These are phyloP conservation scores for Agrypnus murinus DNA, from an alignment of 2,888 invertebrate species.

Conservation along the genomic window DNA sequence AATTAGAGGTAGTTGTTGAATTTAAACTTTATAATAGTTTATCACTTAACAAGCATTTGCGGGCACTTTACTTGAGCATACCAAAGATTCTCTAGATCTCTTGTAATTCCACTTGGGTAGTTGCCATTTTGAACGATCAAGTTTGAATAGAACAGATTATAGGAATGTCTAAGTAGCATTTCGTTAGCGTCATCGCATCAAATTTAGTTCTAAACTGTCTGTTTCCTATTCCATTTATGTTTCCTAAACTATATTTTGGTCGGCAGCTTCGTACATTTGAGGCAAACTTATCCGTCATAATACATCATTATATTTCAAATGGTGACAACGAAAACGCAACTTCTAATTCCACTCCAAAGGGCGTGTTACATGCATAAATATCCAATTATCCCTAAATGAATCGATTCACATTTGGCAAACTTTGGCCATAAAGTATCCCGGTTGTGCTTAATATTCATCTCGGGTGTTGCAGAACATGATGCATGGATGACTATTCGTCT, in stretches of 20 bases:
- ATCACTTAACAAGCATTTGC: not conserved
- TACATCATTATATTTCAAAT: not conserved
- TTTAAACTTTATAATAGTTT: too few relatives aligned
- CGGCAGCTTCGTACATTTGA: not conserved
- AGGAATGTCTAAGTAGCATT: not conserved
- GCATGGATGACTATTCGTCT: conserved; percentile 10
- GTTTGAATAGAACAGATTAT: conserved; percentile 6
- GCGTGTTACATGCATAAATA: conserved; percentile 7
- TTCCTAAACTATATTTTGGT: not conserved
- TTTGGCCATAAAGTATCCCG: conserved; percentile 8
- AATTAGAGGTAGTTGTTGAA: too few relatives aligned
- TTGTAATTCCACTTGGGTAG: not conserved
- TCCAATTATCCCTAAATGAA: not conserved
- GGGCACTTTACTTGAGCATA: not conserved
- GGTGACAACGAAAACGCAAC: not conserved
- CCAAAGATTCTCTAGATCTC: not conserved
- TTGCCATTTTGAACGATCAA: conserved; percentile 2
- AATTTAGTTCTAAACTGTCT: not conserved
- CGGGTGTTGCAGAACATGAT: conserved; percentile 1
- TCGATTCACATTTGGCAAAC: conserved; percentile 12
- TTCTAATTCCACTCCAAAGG: not conserved
- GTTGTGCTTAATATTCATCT: conserved; percentile 13
- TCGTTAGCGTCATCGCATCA: not conserved
- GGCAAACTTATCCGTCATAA: not conserved
- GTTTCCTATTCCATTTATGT: conserved; percentile 2